Base-by-base conservation (phyloP, 2,797 vertebrate genomes). In the Scolopax rusticola region DNA sequence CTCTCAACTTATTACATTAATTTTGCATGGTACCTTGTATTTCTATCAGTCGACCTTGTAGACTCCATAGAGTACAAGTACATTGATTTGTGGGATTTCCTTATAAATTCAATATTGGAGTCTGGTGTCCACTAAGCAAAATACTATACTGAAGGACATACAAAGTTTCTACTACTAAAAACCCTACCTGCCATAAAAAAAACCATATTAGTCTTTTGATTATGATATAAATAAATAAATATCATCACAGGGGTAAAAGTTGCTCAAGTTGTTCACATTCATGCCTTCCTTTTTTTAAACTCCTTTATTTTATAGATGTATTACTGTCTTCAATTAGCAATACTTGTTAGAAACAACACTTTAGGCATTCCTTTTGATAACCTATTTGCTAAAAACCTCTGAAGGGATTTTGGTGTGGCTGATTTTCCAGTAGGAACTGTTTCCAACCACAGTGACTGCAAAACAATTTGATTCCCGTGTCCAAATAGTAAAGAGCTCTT, bases 301-400 rank as follows among this genome's bases (percentile, higher is more conserved):
- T 12, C 2, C 17, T 75, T 53, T 30, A 28, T 68, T 93, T 91
- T 80, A 20, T 48, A 63, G 47, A 27, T 24, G 6, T 71, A 82
- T 71, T 79, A 59, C 36, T 48, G 12, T 6, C 17, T 85, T 93
- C n/a, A 80, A 38, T 36, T 82, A 71, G 15, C 40, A 54, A 47
- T 54, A 59, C 13, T 56, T 84, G 5, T 53, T 69, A 47, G 14
- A 91, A 92, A 65, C 15, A 78, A n/a, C 15, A 61, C 17, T 63
- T 90, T 21, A 87, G 43, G 21, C 11, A 57, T 77, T 74, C 20
- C 11, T 91, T 92, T 90, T 61, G 84, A 76, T 71, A 85, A 93
- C 28, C n/a, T 59, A 17, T 47, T 73, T 76, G 41, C 77, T 79
- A 21, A 92, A 84, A 88, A 15, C 6, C 77, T 75, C 38, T 68